Conservation (phyloP, 2,888 invertebrate genomes). For the Phyllotreta striolata region DNA sequence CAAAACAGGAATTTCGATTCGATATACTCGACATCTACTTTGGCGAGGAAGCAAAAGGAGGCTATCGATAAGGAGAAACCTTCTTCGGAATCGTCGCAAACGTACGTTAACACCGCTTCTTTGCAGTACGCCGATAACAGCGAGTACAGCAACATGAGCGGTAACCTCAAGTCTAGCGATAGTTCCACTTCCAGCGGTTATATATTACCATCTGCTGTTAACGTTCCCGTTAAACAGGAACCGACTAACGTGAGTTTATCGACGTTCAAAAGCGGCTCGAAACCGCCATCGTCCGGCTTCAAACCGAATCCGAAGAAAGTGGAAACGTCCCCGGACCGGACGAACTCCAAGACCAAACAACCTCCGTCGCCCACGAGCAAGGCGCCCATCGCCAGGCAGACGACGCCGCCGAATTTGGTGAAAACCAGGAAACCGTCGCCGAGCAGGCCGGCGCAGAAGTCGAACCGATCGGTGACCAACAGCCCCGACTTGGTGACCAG, state of each 20-base stretch:
- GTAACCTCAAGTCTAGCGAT: slow-evolving; percentile 60
- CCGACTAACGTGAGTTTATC: slow-evolving; percentile 47
- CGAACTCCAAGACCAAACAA: slow-evolving; percentile 38
- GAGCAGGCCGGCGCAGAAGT: slow-evolving; percentile 46
- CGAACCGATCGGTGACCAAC: slow-evolving; percentile 61
- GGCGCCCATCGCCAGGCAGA: slow-evolving; percentile 49
- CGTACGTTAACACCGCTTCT: slow-evolving; percentile 69
- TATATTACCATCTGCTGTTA: slow-evolving; percentile 75
- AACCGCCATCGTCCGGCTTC: slow-evolving; percentile 43
- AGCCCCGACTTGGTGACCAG: slow-evolving; percentile 79
- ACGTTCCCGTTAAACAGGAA: slow-evolving; percentile 64
- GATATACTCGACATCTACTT: slow-evolving; percentile 82
- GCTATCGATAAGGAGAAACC: slow-evolving; percentile 56
- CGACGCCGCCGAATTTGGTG: slow-evolving; percentile 62
- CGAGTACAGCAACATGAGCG: slow-evolving; percentile 69
- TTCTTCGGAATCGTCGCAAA: slow-evolving; percentile 58
- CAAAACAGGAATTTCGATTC: slow-evolving; percentile 87
- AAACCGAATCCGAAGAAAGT: slow-evolving; percentile 41
- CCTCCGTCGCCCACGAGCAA: slow-evolving; percentile 41
- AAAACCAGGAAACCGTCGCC: slow-evolving; percentile 58
- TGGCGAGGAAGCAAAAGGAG: slow-evolving; percentile 70
- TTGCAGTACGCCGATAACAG: slow-evolving; percentile 60
- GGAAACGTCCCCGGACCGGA: slow-evolving; percentile 42
- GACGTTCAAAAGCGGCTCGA: slow-evolving; percentile 51
- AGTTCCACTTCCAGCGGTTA: slow-evolving; percentile 76